Evolutionary conservation across 2,888 invertebrate genomes (phyloP).

Genomic region (Actias luna): DNA sequence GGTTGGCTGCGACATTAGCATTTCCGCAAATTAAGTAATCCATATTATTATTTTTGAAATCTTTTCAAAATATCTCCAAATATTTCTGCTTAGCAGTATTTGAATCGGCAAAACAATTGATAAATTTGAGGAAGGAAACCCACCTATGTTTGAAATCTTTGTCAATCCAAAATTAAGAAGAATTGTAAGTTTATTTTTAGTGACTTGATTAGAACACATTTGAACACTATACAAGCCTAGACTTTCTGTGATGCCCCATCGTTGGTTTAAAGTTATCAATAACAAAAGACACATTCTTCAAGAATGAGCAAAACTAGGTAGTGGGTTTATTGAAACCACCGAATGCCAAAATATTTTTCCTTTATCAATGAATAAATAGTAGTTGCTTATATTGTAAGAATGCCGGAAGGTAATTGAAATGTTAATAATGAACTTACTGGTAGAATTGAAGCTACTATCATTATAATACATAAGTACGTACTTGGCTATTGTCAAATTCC

Average conservation of each 20-base stretch:
- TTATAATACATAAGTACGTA: too few relatives aligned
- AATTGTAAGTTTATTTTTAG: not conserved
- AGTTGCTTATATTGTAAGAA: too few relatives aligned
- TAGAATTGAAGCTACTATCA: too few relatives aligned
- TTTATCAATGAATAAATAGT: too few relatives aligned
- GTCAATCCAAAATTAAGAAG: not conserved
- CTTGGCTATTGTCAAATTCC: too few relatives aligned
- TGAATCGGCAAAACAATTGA: not conserved
- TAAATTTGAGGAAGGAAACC: not conserved
- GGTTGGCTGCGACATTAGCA: constrained; percentile 58
- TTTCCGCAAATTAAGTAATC: constrained; percentile 19
- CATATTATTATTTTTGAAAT: not conserved
- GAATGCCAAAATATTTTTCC: not conserved
- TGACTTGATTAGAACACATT: not conserved
- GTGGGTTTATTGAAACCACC: not conserved
- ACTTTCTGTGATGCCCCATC: not conserved
- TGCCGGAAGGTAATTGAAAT: too few relatives aligned
- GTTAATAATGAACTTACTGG: too few relatives aligned
- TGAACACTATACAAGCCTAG: not conserved
- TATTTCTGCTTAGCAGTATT: not conserved
- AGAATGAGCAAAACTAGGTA: not conserved
- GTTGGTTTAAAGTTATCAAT: not conserved
- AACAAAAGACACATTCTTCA: not conserved
- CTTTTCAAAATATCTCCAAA: not conserved
- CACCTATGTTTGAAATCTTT: not conserved